These are phyloP conservation scores for Catagonus wagneri DNA, from an alignment of 2,113 vertebrate genomes.

Conservation along the genomic window DNA sequence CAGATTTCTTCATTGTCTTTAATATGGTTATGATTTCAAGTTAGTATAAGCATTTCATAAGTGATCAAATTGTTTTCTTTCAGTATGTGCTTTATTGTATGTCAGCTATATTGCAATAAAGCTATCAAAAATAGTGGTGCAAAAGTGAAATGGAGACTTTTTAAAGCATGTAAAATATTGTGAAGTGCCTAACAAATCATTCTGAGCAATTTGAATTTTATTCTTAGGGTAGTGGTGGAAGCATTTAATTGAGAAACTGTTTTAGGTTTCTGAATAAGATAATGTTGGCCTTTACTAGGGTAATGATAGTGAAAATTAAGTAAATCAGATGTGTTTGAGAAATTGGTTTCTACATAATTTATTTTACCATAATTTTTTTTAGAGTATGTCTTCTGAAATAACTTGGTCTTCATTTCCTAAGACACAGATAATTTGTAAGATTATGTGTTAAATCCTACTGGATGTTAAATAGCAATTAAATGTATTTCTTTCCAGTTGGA, in stretches of 20 bases:
- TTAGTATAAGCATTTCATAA: not conserved
- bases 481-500: not conserved
- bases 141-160: not conserved
- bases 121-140: not conserved
- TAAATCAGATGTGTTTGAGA: not conserved
- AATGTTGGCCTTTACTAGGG: not conserved
- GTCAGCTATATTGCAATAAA: not conserved
- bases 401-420: not conserved
- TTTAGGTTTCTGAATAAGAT: not conserved
- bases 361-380: not conserved
- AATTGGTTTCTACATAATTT: not conserved
- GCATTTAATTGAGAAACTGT: not conserved
- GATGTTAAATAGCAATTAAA: slow-evolving; percentile 4
- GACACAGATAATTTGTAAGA: not conserved
- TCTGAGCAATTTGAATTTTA: not conserved
- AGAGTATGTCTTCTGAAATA: not conserved
- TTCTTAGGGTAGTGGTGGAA: not conserved
- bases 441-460: not conserved
- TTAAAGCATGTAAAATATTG: not conserved
- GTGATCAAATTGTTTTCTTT: not conserved
- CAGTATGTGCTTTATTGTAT: not conserved
- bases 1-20: not conserved
- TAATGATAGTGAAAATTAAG: not conserved
- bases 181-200: not conserved
- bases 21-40: not conserved